Percentiles rank a stretch among this genome's conserved stretches.
Evolutionary conservation across 2,797 vertebrate species (phyloP).

Genomic region (Takifugu rubripes): DNA sequence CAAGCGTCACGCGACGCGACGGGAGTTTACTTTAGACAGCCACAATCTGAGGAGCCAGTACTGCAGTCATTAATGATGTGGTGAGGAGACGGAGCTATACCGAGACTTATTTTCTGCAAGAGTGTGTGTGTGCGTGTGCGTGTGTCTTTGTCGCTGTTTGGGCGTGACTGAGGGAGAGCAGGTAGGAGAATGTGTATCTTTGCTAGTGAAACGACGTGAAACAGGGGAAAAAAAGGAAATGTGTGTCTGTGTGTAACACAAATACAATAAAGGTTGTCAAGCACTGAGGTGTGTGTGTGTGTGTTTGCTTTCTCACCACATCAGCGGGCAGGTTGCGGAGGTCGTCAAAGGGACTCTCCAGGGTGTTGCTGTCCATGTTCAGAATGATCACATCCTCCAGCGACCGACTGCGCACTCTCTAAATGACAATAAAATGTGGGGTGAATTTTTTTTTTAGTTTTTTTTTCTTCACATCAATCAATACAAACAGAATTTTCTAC

Average conservation of each 20-base stretch:
- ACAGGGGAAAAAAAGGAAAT: slow-evolving; percentile 14
- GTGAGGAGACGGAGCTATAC: slow-evolving; percentile 56
- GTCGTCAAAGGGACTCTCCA: slow-evolving; percentile 93
- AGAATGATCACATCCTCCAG: slow-evolving; percentile 95
- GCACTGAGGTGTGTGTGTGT: slow-evolving; percentile 8
- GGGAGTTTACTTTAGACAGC: slow-evolving; percentile 79
- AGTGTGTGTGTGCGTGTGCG: slow-evolving; percentile 6
- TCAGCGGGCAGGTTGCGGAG: slow-evolving; percentile 91
- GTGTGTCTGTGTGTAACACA: slow-evolving; percentile 23
- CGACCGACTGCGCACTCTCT: slow-evolving; percentile 89
- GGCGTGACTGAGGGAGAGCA: slow-evolving; percentile 14
- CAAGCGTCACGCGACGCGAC: slow-evolving; percentile 67
- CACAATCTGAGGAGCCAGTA: slow-evolving; percentile 73
- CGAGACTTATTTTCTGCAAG: slow-evolving; percentile 61
- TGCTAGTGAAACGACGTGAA: slow-evolving; percentile 9
- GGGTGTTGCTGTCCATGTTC: slow-evolving; percentile 94
- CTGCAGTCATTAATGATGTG: slow-evolving; percentile 78
- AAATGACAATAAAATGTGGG: not conserved
- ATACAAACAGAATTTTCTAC: not conserved
- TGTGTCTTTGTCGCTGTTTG: not conserved
- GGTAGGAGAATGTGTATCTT: slow-evolving; percentile 21
- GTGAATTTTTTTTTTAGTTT: not conserved
- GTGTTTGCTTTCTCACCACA: slow-evolving; percentile 81
- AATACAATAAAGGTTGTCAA: slow-evolving; percentile 37
- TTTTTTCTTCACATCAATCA: not conserved